These are phyloP conservation scores for Poeciliopsis presidionis DNA, from an alignment of 2,797 vertebrate genomes.

Conservation along the genomic window DNA sequence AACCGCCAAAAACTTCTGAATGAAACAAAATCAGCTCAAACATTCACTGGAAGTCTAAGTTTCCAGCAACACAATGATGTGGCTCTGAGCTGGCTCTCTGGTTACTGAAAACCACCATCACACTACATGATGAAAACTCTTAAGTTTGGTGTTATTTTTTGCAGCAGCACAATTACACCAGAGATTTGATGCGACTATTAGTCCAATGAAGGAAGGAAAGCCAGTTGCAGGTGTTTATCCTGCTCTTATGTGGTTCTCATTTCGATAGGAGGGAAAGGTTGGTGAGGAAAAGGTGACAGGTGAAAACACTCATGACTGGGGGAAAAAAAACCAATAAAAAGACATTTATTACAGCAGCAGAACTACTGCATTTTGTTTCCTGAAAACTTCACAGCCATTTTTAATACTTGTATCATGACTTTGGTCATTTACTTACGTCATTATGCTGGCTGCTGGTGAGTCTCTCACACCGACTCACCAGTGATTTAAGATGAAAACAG, in stretches of 20 bases:
- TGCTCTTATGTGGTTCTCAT: neutral
- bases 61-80: neutral
- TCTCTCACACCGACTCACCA: neutral
- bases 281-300: neutral
- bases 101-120: neutral
- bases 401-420: neutral
- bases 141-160: neutral
- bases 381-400: neutral
- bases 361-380: neutral
- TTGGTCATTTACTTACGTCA: neutral
- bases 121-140: neutral
- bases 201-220: neutral
- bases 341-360: neutral
- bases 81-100: neutral
- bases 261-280: neutral
- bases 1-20: neutral
- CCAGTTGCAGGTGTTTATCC: neutral
- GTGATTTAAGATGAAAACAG: neutral
- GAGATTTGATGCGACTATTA: neutral
- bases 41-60: neutral
- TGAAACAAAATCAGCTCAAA: neutral
- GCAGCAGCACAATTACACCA: neutral
- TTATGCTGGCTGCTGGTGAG: neutral
- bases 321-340: neutral
- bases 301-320: neutral